Conservation (phyloP, 2,888 invertebrate genomes). For the Trichopoda pennipes region DNA sequence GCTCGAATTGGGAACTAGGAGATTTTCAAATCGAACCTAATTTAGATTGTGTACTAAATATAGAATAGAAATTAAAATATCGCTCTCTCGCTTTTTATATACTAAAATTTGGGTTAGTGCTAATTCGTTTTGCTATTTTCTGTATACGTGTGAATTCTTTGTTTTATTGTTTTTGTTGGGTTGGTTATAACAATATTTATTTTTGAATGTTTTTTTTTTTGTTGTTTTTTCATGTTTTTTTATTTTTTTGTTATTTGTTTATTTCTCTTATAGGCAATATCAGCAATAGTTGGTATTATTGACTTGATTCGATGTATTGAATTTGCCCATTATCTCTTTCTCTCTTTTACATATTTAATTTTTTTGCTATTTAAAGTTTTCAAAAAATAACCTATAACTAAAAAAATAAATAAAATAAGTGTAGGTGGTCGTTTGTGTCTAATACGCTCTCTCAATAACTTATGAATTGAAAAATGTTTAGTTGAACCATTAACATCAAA, state of each 20-base stretch:
- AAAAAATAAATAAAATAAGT: not conserved
- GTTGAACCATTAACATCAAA: not conserved
- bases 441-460: conserved; percentile 60
- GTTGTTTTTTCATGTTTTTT: conserved; percentile 34
- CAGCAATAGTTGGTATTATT: not conserved
- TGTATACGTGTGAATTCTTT: conserved; percentile 3
- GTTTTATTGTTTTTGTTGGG: not conserved
- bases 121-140: conserved; percentile 54
- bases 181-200: not conserved
- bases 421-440: conserved; percentile 32
- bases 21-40: conserved; percentile 46
- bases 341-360: conserved; percentile 48
- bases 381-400: conserved; percentile 10
- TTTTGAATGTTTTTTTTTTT: conserved; percentile 27
- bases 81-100: conserved; percentile 36
- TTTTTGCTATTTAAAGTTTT: conserved; percentile 47
- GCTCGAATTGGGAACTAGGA: conserved; percentile 33
- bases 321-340: conserved; percentile 49
- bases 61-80: conserved; percentile 25
- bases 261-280: conserved; percentile 11
- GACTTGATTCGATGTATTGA: not conserved
- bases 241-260: too few species aligned
- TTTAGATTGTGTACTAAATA: conserved; percentile 18
- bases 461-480: not conserved
- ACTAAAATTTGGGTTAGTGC: conserved; percentile 56